Conservation (phyloP, 2,113 vertebrate species). For the Mesocricetus auratus region DNA sequence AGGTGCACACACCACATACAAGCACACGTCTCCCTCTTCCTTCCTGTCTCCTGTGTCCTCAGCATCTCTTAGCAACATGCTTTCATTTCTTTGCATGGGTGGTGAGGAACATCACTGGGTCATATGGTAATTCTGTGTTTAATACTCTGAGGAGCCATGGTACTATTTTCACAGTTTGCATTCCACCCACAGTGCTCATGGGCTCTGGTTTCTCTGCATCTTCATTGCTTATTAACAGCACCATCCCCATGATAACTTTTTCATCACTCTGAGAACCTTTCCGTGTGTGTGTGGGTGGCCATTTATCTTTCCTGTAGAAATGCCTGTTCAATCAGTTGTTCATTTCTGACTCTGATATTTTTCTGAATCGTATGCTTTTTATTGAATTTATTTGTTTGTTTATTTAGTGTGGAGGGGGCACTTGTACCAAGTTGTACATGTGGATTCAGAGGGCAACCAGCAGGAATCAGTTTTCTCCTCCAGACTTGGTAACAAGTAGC, state of each 20-base stretch:
- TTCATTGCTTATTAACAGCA: neutral
- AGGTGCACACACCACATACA: neutral
- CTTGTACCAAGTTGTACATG: neutral
- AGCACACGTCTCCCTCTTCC: neutral
- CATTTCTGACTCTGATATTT: neutral
- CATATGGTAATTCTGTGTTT: neutral
- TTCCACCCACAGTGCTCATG: fast-evolving
- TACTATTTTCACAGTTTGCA: neutral
- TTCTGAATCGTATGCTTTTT: neutral
- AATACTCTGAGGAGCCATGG: neutral
- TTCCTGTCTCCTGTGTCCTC: neutral
- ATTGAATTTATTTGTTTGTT: neutral
- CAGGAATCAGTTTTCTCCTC: neutral
- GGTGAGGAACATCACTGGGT: neutral
- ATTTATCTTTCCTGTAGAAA: neutral
- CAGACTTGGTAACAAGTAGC: neutral
- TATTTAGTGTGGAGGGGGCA: neutral
- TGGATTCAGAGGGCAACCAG: neutral
- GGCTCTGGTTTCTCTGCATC: neutral
- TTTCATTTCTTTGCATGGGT: neutral
- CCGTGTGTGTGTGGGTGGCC: neutral
- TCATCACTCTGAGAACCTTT: neutral
- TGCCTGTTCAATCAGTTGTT: neutral
- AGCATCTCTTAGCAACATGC: neutral
- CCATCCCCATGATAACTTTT: too few species aligned